phyloP scores from a whole-genome alignment of 2,797 vertebrate genomes.

The Trematomus bernacchii region DNA sequence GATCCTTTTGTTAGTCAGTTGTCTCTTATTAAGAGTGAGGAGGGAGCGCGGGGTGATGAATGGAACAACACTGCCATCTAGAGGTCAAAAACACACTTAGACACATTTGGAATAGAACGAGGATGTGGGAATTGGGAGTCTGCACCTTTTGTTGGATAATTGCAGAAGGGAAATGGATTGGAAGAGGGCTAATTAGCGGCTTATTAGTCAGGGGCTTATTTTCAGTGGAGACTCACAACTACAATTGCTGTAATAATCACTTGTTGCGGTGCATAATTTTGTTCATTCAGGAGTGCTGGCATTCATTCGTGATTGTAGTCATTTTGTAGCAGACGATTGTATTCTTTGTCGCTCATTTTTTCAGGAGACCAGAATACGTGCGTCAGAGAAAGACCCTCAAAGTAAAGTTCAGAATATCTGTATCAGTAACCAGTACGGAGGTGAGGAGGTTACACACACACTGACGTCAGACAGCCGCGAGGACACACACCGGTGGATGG shows the following conservation, averaged over 20 bases:
- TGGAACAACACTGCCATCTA: constrained; percentile 76
- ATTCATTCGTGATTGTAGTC: constrained; percentile 37
- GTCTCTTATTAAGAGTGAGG: not conserved
- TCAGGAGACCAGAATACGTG: constrained; percentile 93
- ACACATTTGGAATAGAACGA: not conserved
- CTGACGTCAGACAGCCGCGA: constrained; percentile 87
- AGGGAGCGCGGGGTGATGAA: not conserved
- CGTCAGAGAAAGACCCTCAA: constrained; percentile 87
- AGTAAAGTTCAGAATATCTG: constrained; percentile 88
- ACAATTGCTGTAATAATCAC: constrained; percentile 59
- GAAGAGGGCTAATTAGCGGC: constrained; percentile 61
- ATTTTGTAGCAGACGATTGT: constrained; percentile 35
- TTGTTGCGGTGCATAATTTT: constrained; percentile 47
- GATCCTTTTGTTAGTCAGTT: constrained; percentile 37
- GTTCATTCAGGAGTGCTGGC: constrained; percentile 40
- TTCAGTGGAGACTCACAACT: constrained; percentile 47
- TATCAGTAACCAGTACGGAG: constrained; percentile 91
- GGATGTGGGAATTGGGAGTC: constrained; percentile 44
- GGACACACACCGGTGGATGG: constrained; percentile 93
- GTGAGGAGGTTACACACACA: constrained; percentile 91
- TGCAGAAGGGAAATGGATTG: constrained; percentile 65
- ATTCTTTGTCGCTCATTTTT: constrained; percentile 8
- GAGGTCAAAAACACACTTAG: constrained; percentile 37
- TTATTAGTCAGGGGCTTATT: constrained; percentile 61
- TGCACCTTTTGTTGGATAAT: constrained; percentile 63